These are phyloP conservation scores for Chrysocyon brachyurus DNA, from an alignment of 2,797 vertebrate species.

Conservation along the genomic window DNA sequence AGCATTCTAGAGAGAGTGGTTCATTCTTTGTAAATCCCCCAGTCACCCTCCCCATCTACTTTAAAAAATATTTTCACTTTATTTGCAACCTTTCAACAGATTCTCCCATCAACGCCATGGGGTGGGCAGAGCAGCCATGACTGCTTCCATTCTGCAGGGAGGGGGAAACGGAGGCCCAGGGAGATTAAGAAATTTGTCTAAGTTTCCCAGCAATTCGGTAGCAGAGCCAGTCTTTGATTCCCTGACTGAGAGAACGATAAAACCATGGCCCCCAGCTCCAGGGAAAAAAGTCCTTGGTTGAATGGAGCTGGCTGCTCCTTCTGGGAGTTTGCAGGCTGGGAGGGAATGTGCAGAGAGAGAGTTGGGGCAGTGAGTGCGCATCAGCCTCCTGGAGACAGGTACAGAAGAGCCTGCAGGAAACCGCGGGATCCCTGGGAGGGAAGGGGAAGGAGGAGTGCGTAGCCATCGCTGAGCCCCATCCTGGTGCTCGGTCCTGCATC, in stretches of 20 bases:
- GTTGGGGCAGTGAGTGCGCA: not conserved
- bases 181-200: not conserved
- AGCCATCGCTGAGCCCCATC: constrained; percentile 33
- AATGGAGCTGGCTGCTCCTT: not conserved
- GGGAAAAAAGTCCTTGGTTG: not conserved
- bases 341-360: not conserved
- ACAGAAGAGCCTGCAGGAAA: not conserved
- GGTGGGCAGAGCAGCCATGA: not conserved
- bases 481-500: constrained; percentile 57
- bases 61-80: not conserved
- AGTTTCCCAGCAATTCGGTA: not conserved
- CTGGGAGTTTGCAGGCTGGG: not conserved
- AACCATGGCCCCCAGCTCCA: not conserved
- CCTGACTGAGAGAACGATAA: not conserved
- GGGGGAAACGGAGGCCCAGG: not conserved
- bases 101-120: not conserved
- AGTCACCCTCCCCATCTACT: not conserved
- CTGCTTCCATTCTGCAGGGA: not conserved
- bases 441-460: not conserved
- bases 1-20: not conserved
- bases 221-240: not conserved
- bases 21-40: not conserved
- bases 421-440: not conserved
- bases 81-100: not conserved
- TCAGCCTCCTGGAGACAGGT: not conserved